A percentile compares a stretch with the other conserved stretches of the same genome.
phyloP scores from a whole-genome alignment of 1,140 invertebrate genomes.

The Pseudomyrmex cubaensis region DNA sequence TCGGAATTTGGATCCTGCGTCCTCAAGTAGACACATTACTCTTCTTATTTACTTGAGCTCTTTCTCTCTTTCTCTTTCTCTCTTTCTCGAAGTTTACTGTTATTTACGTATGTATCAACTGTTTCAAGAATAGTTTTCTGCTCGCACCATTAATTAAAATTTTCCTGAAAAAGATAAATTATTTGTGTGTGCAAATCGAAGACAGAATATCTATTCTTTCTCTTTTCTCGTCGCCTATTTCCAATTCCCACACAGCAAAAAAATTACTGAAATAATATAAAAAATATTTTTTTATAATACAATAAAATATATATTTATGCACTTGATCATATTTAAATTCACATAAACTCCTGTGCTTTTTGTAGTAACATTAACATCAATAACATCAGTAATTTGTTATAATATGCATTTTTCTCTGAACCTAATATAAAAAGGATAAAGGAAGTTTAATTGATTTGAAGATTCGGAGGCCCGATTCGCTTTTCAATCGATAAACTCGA shows the following conservation, averaged over 20 bases:
- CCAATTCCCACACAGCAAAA: neutral
- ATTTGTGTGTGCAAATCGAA: neutral
- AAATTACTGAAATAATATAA: neutral
- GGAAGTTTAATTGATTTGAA: too few species aligned
- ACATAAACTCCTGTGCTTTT: slow-evolving; percentile 20
- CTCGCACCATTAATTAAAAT: neutral
- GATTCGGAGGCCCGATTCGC: too few species aligned
- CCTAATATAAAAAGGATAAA: neutral
- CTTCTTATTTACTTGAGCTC: slow-evolving; percentile 29
- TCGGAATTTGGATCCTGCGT: slow-evolving; percentile 71
- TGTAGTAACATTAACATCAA: neutral
- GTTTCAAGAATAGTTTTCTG: slow-evolving; percentile 8
- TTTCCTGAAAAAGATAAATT: slow-evolving; percentile 10
- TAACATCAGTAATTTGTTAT: neutral
- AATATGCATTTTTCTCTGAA: neutral
- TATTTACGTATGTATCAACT: neutral
- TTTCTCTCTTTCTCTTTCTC: slow-evolving; percentile 11
- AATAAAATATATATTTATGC: neutral
- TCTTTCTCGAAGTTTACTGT: neutral
- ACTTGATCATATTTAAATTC: too few species aligned
- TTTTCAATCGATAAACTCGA: too few species aligned
- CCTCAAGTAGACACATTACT: slow-evolving; percentile 58
- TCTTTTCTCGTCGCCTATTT: neutral
- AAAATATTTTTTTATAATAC: neutral
- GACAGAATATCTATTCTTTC: neutral